Evolutionary conservation across 2,797 vertebrate species (phyloP), one percentile per base, ranked within the genome.

Genomic region (Spinus pinus): DNA sequence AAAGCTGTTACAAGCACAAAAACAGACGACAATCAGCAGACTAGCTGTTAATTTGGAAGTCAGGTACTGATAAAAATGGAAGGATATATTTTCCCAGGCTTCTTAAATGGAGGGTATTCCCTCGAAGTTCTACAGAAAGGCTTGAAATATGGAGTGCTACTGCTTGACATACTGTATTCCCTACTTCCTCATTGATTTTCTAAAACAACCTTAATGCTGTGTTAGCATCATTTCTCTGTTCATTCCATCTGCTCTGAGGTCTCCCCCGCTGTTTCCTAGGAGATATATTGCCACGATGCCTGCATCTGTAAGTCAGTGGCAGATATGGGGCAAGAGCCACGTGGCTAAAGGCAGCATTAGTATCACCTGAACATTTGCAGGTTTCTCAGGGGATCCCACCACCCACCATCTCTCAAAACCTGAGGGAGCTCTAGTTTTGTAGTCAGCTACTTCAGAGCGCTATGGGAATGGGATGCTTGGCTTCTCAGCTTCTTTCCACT

Each of bases 201-300:
- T 88, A 94, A 81, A 80, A 84, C 89, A 91, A 53, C 66, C 89
- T 88, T 93, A 96, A 81, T 93, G 94, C 94, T 94, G 94, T 53
- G 91, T 94, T 94, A 93, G 95, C 94, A 96, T 81, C 85, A 62
- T 94, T 92, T 84, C 58, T 90, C 84, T 81, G 65, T 71, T 94
- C 70, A 25, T 73, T 93, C 94, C 94, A 95, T 91, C 95, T 94
- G 89, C 87, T 96, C 75, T 41, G 65, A 94, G 85, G 87, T 93
- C 89, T 96, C 75, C 87, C 93, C 89, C 1, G 58, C 89, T 95
- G 94, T 97, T 96, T 96, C 93, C 94, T 96, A 93, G 93, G 96
- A 95, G 94, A 95, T 81, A n/a, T 50, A 93, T 81, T 93, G 85
- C 91, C 82, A 90, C 0, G 1, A 70, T 67, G 77, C 64, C 72